A percentile compares a stretch with the other conserved stretches of the same genome.
These are phyloP conservation scores for Grapholita molesta DNA, from an alignment of 1,140 invertebrate species.

Conservation along the genomic window DNA sequence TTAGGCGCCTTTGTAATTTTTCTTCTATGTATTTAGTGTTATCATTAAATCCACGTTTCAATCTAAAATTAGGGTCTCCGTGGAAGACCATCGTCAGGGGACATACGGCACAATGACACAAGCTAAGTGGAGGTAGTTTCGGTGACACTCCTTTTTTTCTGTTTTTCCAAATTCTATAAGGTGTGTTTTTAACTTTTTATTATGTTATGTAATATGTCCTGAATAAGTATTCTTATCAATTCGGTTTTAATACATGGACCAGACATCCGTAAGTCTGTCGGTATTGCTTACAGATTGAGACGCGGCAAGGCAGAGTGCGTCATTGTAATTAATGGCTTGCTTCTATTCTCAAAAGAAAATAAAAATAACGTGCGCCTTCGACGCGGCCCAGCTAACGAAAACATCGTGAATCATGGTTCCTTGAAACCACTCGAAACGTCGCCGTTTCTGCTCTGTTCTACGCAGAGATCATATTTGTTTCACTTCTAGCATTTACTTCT, in stretches of 20 bases:
- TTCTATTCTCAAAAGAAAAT: slow-evolving; percentile 70
- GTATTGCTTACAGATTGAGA: slow-evolving; percentile 28
- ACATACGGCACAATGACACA: no score
- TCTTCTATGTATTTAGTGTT: no score
- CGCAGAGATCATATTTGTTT: slow-evolving; percentile 35
- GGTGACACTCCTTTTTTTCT: no score
- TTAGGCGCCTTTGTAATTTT: no score
- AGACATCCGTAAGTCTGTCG: slow-evolving; percentile 35
- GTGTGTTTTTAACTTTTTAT: no score
- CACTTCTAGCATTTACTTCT: no score
- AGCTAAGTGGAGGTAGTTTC: no score
- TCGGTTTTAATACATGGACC: slow-evolving; percentile 33
- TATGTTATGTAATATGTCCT: not conserved
- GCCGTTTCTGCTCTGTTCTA: slow-evolving; percentile 35
- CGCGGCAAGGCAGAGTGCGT: slow-evolving; percentile 47
- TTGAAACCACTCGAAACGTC: slow-evolving; percentile 55
- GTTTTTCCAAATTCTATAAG: no score
- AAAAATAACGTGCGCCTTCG: slow-evolving; percentile 60
- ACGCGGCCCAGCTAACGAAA: slow-evolving; percentile 45
- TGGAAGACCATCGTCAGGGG: no score
- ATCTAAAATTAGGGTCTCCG: no score
- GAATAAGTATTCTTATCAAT: slow-evolving; percentile 9
- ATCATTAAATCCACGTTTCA: no score
- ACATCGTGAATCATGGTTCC: slow-evolving; percentile 64
- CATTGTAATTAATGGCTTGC: slow-evolving; percentile 69